Evolutionary conservation across 1,140 invertebrate species (phyloP).

Genomic region (Pectinophora gossypiella): DNA sequence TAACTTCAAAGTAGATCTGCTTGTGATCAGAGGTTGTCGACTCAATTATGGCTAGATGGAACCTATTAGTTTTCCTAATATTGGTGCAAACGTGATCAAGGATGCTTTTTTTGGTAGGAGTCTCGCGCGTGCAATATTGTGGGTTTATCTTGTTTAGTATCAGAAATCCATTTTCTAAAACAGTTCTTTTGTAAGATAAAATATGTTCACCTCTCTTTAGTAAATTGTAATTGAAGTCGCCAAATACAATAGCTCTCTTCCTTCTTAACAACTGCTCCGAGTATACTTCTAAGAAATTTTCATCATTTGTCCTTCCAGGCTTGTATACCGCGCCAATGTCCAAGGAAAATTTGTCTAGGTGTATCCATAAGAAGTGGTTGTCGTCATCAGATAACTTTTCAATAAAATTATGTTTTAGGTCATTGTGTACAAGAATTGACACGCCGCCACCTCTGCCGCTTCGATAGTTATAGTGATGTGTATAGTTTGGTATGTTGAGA

Average conservation of each 20-base stretch:
- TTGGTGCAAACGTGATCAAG: slow-evolving; percentile 2
- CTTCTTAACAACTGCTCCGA: slow-evolving; percentile 3
- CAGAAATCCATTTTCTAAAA: neutral
- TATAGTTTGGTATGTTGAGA: slow-evolving; percentile 11
- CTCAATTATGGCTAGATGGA: slow-evolving; percentile 1
- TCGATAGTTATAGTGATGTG: slow-evolving; percentile 20
- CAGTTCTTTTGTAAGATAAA: neutral
- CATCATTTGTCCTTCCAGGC: slow-evolving; percentile 4
- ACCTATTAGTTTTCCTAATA: neutral
- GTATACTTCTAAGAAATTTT: slow-evolving; percentile 14
- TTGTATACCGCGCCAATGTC: slow-evolving; percentile 20
- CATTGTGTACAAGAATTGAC: slow-evolving; percentile 20
- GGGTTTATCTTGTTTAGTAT: neutral
- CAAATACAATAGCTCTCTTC: slow-evolving; percentile 14
- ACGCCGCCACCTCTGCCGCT: slow-evolving; percentile 21
- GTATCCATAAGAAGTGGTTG: slow-evolving; percentile 24
- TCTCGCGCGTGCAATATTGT: slow-evolving; percentile 3
- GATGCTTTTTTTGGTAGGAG: neutral
- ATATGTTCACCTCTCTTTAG: too few species aligned
- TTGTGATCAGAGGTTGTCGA: slow-evolving; percentile 6
- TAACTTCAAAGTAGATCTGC: slow-evolving; percentile 3
- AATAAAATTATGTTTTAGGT: slow-evolving; percentile 13
- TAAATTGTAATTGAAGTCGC: too few species aligned
- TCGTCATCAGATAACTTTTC: slow-evolving; percentile 10
- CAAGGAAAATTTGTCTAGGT: slow-evolving; percentile 16